Conservation (phyloP, 2,888 invertebrate genomes). For the Lagria hirta region DNA sequence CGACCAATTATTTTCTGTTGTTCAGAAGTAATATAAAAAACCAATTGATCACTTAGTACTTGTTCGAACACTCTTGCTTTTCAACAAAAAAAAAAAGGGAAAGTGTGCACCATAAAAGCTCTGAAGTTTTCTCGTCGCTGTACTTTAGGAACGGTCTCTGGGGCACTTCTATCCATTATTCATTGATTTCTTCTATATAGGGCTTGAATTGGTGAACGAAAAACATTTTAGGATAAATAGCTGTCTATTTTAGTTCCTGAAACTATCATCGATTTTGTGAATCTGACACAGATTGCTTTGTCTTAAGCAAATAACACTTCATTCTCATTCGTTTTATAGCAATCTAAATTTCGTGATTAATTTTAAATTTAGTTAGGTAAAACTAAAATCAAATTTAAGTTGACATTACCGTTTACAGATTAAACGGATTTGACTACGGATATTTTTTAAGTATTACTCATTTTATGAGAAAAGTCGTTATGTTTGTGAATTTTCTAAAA, state of each 20-base stretch:
- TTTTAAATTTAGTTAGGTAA: too few species aligned
- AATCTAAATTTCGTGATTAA: too few species aligned
- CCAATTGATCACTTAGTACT: slow-evolving; percentile 35
- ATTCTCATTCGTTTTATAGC: too few species aligned
- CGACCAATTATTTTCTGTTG: slow-evolving; percentile 17
- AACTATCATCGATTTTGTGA: too few species aligned
- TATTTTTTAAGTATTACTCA: too few species aligned
- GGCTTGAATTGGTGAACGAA: slow-evolving; percentile 32
- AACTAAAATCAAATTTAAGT: too few species aligned
- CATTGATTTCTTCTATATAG: slow-evolving; percentile 41
- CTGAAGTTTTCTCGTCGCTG: slow-evolving; percentile 41
- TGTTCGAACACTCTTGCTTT: slow-evolving; percentile 30
- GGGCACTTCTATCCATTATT: slow-evolving; percentile 46
- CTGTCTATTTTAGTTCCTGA: slow-evolving; percentile 39
- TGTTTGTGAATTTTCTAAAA: too few species aligned
- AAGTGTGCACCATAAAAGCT: slow-evolving; percentile 41
- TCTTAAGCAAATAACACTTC: too few species aligned
- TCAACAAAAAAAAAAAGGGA: slow-evolving; percentile 27
- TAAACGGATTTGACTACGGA: too few species aligned
- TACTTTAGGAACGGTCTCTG: slow-evolving; percentile 43
- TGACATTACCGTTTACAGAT: too few species aligned
- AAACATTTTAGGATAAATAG: slow-evolving; percentile 37
- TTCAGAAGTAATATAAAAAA: slow-evolving; percentile 19
- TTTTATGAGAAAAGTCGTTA: too few species aligned
- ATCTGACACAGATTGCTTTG: too few species aligned